Evolutionary conservation across 2,888 invertebrate genomes (phyloP), one percentile per base, ranked within the genome.

Genomic region (Ormyrus rosae): DNA sequence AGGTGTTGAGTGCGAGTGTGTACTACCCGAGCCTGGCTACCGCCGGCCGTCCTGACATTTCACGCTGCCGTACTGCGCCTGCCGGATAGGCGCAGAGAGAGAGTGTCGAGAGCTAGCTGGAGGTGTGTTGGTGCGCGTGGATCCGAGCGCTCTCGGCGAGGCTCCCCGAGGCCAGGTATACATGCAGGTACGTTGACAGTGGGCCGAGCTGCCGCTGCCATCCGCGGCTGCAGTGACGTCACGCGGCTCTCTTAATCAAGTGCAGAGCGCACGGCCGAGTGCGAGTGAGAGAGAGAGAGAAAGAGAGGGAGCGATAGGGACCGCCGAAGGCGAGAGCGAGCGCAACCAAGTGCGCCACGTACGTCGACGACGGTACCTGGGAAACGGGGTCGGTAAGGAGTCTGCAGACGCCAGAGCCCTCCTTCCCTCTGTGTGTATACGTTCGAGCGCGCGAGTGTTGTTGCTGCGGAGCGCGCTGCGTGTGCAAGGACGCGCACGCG

Each of bases 201-300:
- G 58, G 60, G 48, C 58, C 50, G 58, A 64, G 58, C 60, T 50
- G n/a, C 46, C 11, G 69, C 53, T 19, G 19, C 19, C 19, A 19
- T 19, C 19, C 19, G 19, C 19, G 19, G 19, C 19, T 19, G 19
- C 19, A 19, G 69, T 80, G 80, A 80, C 80, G 80, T 80, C 80
- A 75, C 71, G 51, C 61, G 75, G 19, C 8, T 79, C 73, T 70
- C 7, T 19, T 19, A 65, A 69, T 74, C 75, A 71, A 75, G 80
- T 80, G 61, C 75, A 75, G 19, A 19, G 19, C 70, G 56, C 34
- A 80, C 74, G 50, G 45, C 51, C 13, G 46, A 19, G 19, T 19
- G 19, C 70, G 60, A 61, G 68, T 58, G 61, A 56, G 51, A 13
- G 51, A 58, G 51, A 10, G 34, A 73, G 10, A 64, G 10, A 55